Conservation (phyloP, 2,888 invertebrate species). For the Leptinotarsa haldemani region DNA sequence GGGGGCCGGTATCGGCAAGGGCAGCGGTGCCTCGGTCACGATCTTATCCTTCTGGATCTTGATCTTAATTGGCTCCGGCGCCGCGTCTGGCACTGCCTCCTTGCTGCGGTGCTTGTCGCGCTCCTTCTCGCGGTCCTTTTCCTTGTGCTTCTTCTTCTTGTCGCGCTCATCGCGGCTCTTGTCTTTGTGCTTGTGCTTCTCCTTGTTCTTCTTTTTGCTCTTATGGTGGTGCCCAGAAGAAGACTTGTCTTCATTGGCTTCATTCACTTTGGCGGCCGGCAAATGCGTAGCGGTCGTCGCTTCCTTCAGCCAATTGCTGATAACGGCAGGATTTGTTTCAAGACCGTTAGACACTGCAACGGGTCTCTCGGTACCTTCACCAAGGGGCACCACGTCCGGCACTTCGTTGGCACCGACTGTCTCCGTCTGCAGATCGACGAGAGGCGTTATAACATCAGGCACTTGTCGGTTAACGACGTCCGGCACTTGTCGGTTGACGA, state of each 20-base stretch:
- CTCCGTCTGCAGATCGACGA: constrained; percentile 11
- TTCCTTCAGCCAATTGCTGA: constrained; percentile 78
- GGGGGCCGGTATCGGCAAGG: constrained; percentile 31
- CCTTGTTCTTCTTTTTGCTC: constrained; percentile 77
- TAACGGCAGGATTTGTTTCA: constrained; percentile 78
- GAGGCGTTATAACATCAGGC: constrained; percentile 54
- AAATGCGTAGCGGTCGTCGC: constrained; percentile 57
- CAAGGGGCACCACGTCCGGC: constrained; percentile 64
- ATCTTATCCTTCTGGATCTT: constrained; percentile 62
- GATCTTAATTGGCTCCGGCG: constrained; percentile 66
- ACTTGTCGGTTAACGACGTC: constrained; percentile 46
- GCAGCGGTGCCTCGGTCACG: constrained; percentile 45
- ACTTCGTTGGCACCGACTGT: constrained; percentile 48
- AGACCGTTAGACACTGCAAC: constrained; percentile 71
- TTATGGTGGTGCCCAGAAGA: constrained; percentile 57
- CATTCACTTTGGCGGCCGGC: constrained; percentile 56
- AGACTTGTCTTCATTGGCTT: constrained; percentile 37
- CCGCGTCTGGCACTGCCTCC: constrained; percentile 64
- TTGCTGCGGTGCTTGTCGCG: constrained; percentile 71
- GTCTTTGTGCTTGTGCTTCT: constrained; percentile 84
- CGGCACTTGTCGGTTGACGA: too few species aligned
- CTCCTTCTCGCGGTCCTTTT: constrained; percentile 70
- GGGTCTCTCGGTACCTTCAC: background rate
- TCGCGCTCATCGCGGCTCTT: constrained; percentile 75
- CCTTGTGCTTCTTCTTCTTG: constrained; percentile 82